These are phyloP conservation scores for Drosophila lacteicornis DNA, from an alignment of 1,140 invertebrate species.

Conservation along the genomic window DNA sequence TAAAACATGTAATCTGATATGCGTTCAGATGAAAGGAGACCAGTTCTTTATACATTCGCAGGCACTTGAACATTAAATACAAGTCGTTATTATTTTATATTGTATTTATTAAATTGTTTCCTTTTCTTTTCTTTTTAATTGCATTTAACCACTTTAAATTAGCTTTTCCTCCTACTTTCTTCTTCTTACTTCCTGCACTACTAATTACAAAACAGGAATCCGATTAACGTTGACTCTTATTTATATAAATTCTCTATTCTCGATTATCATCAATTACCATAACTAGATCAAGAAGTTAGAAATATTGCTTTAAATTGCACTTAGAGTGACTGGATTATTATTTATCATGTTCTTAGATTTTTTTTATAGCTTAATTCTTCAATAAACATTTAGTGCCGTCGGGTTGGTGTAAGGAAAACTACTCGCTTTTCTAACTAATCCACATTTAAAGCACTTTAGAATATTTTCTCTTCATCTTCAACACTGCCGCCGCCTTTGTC, in stretches of 20 bases:
- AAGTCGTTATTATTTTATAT: neutral
- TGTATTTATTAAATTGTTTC: neutral
- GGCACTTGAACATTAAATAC: neutral
- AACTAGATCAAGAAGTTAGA: constrained; percentile 35
- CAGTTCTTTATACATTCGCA: no score
- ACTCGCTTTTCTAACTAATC: constrained; percentile 36
- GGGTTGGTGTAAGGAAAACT: neutral
- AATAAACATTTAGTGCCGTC: constrained; percentile 17
- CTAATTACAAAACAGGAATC: constrained; percentile 27
- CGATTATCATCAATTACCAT: constrained; percentile 34
- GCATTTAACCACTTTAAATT: constrained; percentile 18
- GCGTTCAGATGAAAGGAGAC: neutral
- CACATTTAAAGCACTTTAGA: constrained; percentile 68
- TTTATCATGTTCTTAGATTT: constrained; percentile 3
- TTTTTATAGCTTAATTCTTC: constrained; percentile 12
- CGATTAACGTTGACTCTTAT: constrained; percentile 12
- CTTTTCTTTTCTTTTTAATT: constrained; percentile 1
- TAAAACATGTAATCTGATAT: neutral
- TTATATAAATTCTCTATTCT: constrained; percentile 6
- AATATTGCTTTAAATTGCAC: constrained; percentile 11
- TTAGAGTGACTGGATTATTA: constrained; percentile 15
- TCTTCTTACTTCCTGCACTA: constrained; percentile 11
- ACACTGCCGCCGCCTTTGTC: neutral
- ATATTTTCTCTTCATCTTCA: constrained; percentile 36
- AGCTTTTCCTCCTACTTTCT: constrained; percentile 28